Conservation (phyloP, 2,888 invertebrate species). For the Caenorhabditis japonica region DNA sequence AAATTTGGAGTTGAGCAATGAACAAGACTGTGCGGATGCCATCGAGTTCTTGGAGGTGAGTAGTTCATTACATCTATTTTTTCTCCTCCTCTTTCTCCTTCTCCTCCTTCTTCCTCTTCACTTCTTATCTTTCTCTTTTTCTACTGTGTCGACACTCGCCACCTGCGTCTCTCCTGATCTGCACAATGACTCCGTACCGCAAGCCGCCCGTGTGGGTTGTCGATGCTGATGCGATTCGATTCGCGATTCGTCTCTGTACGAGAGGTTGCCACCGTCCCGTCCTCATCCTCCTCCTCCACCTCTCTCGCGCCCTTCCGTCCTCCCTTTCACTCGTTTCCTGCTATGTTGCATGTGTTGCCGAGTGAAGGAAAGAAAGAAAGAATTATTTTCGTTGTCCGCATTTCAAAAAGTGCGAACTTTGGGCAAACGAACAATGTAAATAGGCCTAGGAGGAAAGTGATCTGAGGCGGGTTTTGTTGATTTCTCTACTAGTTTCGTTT, state of each 20-base stretch:
- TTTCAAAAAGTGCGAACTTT: conserved; percentile 51
- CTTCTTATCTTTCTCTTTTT: too few relatives aligned
- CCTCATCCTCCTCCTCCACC: conserved; percentile 21
- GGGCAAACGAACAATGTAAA: conserved; percentile 38
- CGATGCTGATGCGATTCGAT: conserved; percentile 21
- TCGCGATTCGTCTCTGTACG: conserved; percentile 12
- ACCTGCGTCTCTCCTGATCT: conserved; percentile 16
- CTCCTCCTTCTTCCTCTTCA: conserved; percentile 15
- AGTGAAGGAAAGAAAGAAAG: too few relatives aligned
- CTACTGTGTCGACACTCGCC: too few relatives aligned
- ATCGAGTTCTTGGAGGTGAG: conserved; percentile 64
- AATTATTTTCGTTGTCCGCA: too few relatives aligned
- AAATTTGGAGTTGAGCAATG: conserved; percentile 65
- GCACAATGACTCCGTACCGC: conserved; percentile 12
- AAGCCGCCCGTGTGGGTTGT: conserved; percentile 48
- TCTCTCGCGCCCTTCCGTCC: conserved; percentile 27
- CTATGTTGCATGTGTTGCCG: conserved; percentile 41
- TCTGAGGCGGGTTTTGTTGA: not conserved
- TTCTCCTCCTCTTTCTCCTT: conserved; percentile 14
- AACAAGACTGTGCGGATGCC: conserved; percentile 67
- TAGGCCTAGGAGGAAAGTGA: conserved; percentile 9
- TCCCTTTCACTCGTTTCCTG: conserved; percentile 7
- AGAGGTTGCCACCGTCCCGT: not conserved
- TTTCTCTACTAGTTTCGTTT: conserved; percentile 21
- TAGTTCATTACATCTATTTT: conserved; percentile 42